phyloP scores from a whole-genome alignment of 1,140 invertebrate genomes.

The Araneus ventricosus region DNA sequence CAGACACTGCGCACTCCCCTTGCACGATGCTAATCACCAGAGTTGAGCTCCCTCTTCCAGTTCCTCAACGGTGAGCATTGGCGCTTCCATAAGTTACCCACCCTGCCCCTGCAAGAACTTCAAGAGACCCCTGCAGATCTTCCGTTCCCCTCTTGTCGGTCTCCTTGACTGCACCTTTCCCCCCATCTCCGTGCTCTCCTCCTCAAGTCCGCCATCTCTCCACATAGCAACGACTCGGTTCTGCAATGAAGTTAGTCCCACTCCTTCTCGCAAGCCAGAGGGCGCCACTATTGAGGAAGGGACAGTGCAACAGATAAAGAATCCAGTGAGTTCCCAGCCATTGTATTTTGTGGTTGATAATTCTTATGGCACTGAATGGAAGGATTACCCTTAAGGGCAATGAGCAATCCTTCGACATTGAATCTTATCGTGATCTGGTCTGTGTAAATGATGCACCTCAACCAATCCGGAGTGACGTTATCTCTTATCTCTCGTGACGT shows the following conservation, averaged over 20 bases:
- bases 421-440: too few species aligned
- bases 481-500: too few species aligned
- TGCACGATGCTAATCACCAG: conserved; percentile 52
- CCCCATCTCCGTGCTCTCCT: conserved; percentile 46
- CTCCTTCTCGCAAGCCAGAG: conserved; percentile 15
- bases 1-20: conserved; percentile 43
- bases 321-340: not conserved
- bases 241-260: conserved; percentile 84
- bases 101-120: conserved; percentile 46
- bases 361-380: too few species aligned
- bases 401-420: too few species aligned
- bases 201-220: conserved; percentile 79
- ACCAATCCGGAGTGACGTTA: too few species aligned
- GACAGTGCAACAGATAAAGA: not conserved
- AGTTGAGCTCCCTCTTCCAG: not conserved
- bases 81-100: conserved; percentile 68
- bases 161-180: conserved; percentile 65
- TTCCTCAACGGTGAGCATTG: not conserved
- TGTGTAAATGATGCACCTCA: too few species aligned
- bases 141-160: conserved; percentile 69
- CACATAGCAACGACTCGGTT: conserved; percentile 96
- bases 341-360: too few species aligned
- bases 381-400: too few species aligned
- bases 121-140: conserved; percentile 40
- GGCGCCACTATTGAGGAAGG: not conserved